Conservation (phyloP, 1,140 invertebrate species). For the Saccostrea glomerata region DNA sequence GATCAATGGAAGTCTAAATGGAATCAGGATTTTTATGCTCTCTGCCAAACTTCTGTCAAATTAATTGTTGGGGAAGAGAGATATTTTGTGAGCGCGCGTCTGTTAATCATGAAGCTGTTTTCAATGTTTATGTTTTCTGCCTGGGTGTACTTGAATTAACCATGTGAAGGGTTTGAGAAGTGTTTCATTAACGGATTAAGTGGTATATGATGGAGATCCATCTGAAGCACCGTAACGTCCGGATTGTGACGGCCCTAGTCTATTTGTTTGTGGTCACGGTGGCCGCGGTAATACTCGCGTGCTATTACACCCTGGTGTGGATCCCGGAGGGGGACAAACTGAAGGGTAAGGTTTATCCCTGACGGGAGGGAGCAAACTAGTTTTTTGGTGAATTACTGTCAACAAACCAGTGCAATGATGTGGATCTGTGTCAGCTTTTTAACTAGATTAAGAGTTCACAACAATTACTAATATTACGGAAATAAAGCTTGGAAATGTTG, state of each 20-base stretch:
- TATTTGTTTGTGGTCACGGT: background rate
- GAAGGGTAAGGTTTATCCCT: background rate
- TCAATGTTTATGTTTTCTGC: background rate
- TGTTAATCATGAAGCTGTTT: background rate
- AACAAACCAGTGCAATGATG: no score
- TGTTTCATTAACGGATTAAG: background rate
- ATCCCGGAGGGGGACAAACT: background rate
- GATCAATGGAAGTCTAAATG: background rate
- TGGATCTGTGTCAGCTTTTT: no score
- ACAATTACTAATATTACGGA: no score
- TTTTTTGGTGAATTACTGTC: no score
- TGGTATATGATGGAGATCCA: background rate
- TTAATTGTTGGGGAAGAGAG: background rate
- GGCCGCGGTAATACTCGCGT: background rate
- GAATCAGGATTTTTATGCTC: background rate
- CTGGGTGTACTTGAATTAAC: no score
- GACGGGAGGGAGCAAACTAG: background rate
- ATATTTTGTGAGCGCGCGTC: background rate
- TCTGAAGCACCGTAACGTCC: background rate
- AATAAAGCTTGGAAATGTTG: no score
- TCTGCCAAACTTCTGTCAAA: conserved; percentile 26
- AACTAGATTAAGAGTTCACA: no score
- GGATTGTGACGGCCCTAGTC: background rate
- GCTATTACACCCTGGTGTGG: background rate
- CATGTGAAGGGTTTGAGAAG: no score